These are phyloP conservation scores for Megaptera novaeangliae DNA, from an alignment of 2,113 vertebrate genomes.

Conservation along the genomic window DNA sequence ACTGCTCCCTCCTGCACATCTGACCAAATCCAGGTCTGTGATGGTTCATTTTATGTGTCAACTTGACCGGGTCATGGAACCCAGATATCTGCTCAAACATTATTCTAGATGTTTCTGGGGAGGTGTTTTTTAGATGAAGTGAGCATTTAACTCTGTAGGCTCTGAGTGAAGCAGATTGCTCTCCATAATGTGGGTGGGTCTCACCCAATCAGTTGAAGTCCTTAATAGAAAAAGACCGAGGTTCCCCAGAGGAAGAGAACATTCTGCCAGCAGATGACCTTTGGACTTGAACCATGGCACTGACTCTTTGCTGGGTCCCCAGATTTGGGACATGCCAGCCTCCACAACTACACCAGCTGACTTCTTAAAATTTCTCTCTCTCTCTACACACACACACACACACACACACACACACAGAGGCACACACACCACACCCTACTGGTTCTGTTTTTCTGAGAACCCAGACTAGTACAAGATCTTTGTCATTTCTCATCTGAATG, in stretches of 20 bases:
- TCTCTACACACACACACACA: not conserved
- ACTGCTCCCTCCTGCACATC: fast-evolving
- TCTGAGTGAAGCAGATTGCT: not conserved
- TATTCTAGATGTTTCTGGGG: not conserved
- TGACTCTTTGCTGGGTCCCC: not conserved
- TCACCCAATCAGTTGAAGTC: not conserved
- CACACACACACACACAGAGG: no score
- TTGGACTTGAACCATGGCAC: not conserved
- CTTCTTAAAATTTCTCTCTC: not conserved
- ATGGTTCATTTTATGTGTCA: not conserved
- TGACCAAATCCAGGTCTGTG: not conserved
- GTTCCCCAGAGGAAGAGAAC: not conserved
- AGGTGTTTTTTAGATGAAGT: not conserved
- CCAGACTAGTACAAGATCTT: not conserved
- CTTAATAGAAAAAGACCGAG: not conserved
- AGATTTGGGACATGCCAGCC: not conserved
- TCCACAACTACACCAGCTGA: not conserved
- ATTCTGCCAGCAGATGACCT: not conserved
- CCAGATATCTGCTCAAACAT: not conserved
- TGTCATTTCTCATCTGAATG: not conserved
- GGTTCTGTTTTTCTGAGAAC: not conserved
- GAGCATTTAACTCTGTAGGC: not conserved
- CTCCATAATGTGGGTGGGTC: not conserved
- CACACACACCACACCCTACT: not conserved
- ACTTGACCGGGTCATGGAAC: fast-evolving